Conservation (phyloP, 92 coral and sea anemone species). For the Blastomussa wellsi region DNA sequence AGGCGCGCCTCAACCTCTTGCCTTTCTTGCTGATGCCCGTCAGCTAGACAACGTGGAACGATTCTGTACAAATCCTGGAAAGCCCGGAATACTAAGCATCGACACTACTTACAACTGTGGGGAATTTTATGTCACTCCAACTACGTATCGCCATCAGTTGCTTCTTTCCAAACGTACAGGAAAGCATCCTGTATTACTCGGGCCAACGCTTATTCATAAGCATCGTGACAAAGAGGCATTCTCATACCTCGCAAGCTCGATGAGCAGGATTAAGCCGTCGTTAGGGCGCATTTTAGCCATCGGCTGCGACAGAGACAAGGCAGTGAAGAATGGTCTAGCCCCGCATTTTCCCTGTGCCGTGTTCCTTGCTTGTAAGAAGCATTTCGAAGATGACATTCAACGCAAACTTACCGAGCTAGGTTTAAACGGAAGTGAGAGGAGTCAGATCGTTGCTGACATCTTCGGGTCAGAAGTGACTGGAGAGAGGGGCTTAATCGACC, state of each 20-base stretch:
- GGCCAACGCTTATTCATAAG: conserved; percentile 55
- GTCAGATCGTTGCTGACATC: too few relatives aligned
- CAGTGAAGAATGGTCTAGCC: conserved; percentile 31
- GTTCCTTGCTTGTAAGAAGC: conserved; percentile 49
- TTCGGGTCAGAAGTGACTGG: too few relatives aligned
- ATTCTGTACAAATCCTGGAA: conserved; percentile 38
- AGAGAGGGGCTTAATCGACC: too few relatives aligned
- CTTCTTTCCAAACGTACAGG: conserved; percentile 16
- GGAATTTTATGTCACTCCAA: conserved; percentile 14
- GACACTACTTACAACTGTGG: conserved; percentile 63
- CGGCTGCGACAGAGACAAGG: conserved; percentile 52
- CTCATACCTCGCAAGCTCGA: conserved; percentile 47
- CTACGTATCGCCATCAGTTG: background rate
- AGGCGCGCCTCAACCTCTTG: conserved; percentile 58
- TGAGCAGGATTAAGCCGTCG: conserved; percentile 9
- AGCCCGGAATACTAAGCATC: conserved; percentile 42
- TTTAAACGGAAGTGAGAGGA: conserved; percentile 16
- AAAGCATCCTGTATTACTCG: conserved; percentile 49
- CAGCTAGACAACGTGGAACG: conserved; percentile 44
- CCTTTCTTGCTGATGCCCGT: conserved; percentile 42
- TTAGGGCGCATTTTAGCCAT: conserved; percentile 2
- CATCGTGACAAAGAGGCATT: conserved; percentile 41
- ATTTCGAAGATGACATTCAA: conserved; percentile 46
- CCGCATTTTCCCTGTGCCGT: too few relatives aligned
- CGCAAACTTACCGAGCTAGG: conserved; percentile 52